phyloP scores from a whole-genome alignment of 1,140 invertebrate genomes.

The Drosophila micromelanica region DNA sequence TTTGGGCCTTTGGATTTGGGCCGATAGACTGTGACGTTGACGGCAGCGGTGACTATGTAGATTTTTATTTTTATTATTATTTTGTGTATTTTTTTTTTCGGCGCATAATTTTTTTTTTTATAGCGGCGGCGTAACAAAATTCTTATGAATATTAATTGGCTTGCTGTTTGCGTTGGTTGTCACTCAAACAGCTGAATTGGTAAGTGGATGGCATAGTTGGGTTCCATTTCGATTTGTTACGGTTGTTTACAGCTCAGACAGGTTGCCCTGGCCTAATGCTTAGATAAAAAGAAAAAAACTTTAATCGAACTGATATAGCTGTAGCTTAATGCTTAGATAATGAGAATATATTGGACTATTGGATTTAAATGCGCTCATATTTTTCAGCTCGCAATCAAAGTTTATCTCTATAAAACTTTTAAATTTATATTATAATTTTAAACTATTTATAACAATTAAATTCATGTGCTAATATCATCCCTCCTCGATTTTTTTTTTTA shows the following conservation, averaged over 20 bases:
- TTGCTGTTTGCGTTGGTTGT: slow-evolving; percentile 45
- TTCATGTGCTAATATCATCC: no score
- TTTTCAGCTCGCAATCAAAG: no score
- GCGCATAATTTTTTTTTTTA: slow-evolving; percentile 6
- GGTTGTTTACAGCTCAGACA: slow-evolving; percentile 38
- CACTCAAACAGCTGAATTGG: slow-evolving; percentile 37
- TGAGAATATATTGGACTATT: no score
- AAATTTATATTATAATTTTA: no score
- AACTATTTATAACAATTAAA: no score
- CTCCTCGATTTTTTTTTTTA: no score
- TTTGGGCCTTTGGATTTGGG: slow-evolving; percentile 34
- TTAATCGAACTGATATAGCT: neutral
- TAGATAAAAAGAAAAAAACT: neutral
- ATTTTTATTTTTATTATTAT: slow-evolving; percentile 46
- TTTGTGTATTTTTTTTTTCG: slow-evolving; percentile 25
- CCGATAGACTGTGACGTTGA: slow-evolving; percentile 38
- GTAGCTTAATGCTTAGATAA: neutral
- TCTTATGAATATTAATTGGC: slow-evolving; percentile 63
- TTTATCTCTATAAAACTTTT: no score
- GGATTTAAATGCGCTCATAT: no score
- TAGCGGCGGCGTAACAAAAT: slow-evolving; percentile 51
- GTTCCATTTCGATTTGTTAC: slow-evolving; percentile 37
- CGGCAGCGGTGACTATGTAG: slow-evolving; percentile 43
- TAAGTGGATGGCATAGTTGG: slow-evolving; percentile 40
- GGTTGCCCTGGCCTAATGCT: slow-evolving; percentile 28